Evolutionary conservation across 30 jellyfish, hydroid and myxozoan species (phyloP).

Genomic region (Aurelia coerulea): DNA sequence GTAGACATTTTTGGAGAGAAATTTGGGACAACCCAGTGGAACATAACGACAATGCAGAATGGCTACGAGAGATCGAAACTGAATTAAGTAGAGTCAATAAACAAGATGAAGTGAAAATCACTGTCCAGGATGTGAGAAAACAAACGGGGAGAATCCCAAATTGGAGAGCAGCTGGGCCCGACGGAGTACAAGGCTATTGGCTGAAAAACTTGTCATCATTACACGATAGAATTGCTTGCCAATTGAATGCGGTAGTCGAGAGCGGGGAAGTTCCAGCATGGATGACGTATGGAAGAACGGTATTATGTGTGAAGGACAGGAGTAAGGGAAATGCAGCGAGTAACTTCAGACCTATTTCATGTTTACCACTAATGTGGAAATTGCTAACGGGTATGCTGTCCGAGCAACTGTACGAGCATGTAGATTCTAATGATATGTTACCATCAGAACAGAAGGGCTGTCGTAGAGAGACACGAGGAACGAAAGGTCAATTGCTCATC

Average conservation of each 20-base stretch:
- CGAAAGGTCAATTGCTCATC: conserved; percentile 16
- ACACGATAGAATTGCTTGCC: no score
- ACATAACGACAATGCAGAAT: conserved; percentile 21
- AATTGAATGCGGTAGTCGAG: no score
- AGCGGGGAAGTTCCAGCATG: no score
- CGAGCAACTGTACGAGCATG: conserved; percentile 24
- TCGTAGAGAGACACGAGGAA: conserved; percentile 38
- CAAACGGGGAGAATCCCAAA: background rate
- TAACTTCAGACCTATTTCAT: background rate
- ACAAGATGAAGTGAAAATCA: conserved; percentile 15
- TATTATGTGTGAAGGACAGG: no score
- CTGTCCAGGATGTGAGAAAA: conserved; percentile 20
- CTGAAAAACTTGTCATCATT: no score
- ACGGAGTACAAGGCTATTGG: background rate
- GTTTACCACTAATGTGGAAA: no score
- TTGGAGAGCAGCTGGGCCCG: conserved; percentile 12
- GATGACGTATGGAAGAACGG: no score
- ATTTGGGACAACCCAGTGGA: conserved; percentile 18
- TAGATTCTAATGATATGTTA: conserved; percentile 19
- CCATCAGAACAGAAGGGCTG: conserved; percentile 50
- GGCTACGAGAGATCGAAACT: conserved; percentile 11
- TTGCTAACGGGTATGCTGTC: no score
- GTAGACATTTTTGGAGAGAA: conserved; percentile 37
- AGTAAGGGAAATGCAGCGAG: no score
- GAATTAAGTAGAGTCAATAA: conserved; percentile 24